Evolutionary conservation across 2,888 invertebrate genomes (phyloP).

Genomic region (Sericinus montela): DNA sequence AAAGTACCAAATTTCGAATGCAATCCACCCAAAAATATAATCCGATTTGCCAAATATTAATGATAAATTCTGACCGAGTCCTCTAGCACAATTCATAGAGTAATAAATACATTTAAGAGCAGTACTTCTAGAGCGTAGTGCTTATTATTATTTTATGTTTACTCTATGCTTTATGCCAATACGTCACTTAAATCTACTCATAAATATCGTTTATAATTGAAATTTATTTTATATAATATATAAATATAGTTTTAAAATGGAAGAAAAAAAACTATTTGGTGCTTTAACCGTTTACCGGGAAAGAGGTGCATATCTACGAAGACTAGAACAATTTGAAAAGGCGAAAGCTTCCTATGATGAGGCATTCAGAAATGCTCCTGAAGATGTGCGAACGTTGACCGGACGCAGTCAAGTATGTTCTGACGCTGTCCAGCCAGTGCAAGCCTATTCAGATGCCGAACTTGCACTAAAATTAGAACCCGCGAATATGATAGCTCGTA

Average conservation of each 20-base stretch:
- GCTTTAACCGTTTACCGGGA: constrained; percentile 67
- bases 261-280: constrained; percentile 59
- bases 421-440: constrained; percentile 61
- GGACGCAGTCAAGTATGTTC: constrained; percentile 68
- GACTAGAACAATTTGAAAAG: constrained; percentile 68
- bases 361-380: constrained; percentile 49
- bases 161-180: neutral
- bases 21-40: too few relatives aligned
- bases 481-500: constrained; percentile 59
- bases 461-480: constrained; percentile 63
- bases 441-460: constrained; percentile 65
- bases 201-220: too few relatives aligned
- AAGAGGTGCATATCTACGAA: constrained; percentile 59
- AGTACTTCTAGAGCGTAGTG: too few relatives aligned
- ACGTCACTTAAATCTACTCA: neutral
- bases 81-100: too few relatives aligned
- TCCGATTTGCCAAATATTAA: too few relatives aligned
- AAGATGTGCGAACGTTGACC: constrained; percentile 57
- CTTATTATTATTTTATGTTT: too few relatives aligned
- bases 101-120: too few relatives aligned
- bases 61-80: too few relatives aligned
- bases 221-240: neutral
- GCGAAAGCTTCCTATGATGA: constrained; percentile 65
- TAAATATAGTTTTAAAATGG: constrained; percentile 39
- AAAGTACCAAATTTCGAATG: too few relatives aligned